Percentiles rank a stretch among this genome's conserved stretches.
phyloP scores from a whole-genome alignment of 2,797 vertebrate genomes.

The Dallia pectoralis region DNA sequence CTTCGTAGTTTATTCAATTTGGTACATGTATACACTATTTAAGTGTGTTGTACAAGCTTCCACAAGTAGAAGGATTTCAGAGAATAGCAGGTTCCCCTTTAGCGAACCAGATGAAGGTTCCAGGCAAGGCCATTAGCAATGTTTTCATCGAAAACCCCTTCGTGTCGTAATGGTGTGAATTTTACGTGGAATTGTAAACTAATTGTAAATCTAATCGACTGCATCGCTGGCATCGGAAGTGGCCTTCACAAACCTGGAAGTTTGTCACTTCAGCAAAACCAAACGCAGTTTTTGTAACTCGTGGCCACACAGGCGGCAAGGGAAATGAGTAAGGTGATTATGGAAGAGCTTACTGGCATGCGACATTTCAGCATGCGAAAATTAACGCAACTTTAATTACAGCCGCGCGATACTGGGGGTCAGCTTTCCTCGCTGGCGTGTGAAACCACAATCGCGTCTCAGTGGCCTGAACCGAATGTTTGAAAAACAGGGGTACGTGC shows the following conservation, averaged over 20 bases:
- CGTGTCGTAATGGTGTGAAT: background rate
- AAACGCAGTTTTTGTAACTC: background rate
- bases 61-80: too few relatives aligned
- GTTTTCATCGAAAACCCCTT: background rate
- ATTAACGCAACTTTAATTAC: background rate
- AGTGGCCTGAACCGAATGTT: too few relatives aligned
- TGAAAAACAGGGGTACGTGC: too few relatives aligned
- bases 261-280: slow-evolving; percentile 3
- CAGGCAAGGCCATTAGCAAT: background rate
- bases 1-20: too few relatives aligned
- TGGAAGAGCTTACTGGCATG: background rate
- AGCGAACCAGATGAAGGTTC: too few relatives aligned
- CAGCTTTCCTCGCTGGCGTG: too few relatives aligned
- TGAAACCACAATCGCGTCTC: background rate
- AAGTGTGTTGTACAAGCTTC: too few relatives aligned
- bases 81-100: too few relatives aligned
- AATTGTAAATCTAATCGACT: background rate
- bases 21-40: too few relatives aligned
- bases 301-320: slow-evolving; percentile 25
- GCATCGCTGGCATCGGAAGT: background rate
- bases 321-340: slow-evolving; percentile 35
- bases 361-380: background rate
- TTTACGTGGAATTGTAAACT: background rate
- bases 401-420: too few relatives aligned
- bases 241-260: background rate